These are phyloP conservation scores for Halcyon senegalensis DNA, from an alignment of 2,113 vertebrate genomes.

Conservation along the genomic window DNA sequence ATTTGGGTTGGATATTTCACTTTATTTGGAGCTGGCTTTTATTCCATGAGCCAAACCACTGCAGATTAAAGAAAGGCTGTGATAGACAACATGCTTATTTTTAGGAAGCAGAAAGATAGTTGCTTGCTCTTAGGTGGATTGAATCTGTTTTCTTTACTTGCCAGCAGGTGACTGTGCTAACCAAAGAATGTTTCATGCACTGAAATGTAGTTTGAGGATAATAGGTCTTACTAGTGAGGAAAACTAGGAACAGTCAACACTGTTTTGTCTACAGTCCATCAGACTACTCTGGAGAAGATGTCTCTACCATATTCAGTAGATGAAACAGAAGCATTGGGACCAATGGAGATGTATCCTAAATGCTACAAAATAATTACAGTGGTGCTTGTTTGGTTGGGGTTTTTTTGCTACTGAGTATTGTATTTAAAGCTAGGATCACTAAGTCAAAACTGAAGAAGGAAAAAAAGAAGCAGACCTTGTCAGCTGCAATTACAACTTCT, in stretches of 20 bases:
- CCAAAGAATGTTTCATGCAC: background rate
- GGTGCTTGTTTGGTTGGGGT: background rate
- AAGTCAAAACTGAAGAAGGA: background rate
- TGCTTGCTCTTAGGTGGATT: background rate
- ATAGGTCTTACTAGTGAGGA: background rate
- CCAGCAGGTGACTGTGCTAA: background rate
- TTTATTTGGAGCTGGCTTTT: background rate
- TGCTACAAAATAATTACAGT: background rate
- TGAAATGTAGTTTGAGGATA: background rate
- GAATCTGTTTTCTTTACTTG: background rate
- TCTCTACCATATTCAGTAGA: background rate
- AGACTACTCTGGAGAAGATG: background rate
- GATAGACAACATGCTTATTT: background rate
- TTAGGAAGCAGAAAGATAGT: background rate
- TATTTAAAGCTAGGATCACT: background rate
- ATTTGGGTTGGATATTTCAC: background rate
- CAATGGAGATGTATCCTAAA: background rate
- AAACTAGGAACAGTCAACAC: background rate
- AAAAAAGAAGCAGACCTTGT: background rate
- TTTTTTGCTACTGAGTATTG: background rate
- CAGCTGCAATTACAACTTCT: slow-evolving; percentile 28
- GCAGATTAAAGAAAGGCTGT: background rate
- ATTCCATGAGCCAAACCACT: background rate
- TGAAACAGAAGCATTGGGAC: background rate
- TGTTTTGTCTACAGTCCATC: background rate